Base-by-base conservation (phyloP, 2,797 vertebrate genomes). In the Syngnathus acus region DNA sequence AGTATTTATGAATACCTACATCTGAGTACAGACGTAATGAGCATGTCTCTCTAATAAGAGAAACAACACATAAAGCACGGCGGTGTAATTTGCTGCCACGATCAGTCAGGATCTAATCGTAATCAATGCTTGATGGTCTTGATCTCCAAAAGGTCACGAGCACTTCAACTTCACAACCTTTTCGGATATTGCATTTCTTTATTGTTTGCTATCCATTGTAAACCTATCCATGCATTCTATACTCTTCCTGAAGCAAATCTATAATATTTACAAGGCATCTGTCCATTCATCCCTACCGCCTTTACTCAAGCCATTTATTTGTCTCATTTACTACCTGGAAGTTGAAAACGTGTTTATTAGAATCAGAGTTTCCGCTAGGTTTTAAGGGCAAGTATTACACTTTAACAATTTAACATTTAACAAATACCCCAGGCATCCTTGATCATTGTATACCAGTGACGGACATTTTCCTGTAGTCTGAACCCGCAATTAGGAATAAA, bases 111-210 rank as follows among this genome's bases (percentile, higher is more conserved):
- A 26, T 62, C 21, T 26, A 45, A 45, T 43, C 21, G 13, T 62
- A 62, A 45, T 14, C 40, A 45, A 45, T 45, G 4, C 40, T 9
- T 62, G 40, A 43, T 45, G 42, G 23, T 16, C 14, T 62, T 62
- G 42, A 62, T 45, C 13, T 16, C 60, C 42, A 45, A 62, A 60
- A 45, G 42, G 60, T 62, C 40, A 45, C 3, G 9, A n/a, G 40
- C 5, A 14, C 6, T 32, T 26, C 53, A 55, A 23, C 40, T 21
- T 23, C 60, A 23, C 14, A 42, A 62, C 13, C 60, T 62, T 62
- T 47, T 45, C 42, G 26, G 23, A 47, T 47, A 62, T 62, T 62
- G 42, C n/a, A 13, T 45, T 45, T 62, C 21, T 62, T 61, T 61
- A 42, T 40, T 42, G 39, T 21, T 9, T 61, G 39, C 26, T 26